Evolutionary conservation across 2,888 invertebrate species (phyloP).

Genomic region (Oligia strigilis): DNA sequence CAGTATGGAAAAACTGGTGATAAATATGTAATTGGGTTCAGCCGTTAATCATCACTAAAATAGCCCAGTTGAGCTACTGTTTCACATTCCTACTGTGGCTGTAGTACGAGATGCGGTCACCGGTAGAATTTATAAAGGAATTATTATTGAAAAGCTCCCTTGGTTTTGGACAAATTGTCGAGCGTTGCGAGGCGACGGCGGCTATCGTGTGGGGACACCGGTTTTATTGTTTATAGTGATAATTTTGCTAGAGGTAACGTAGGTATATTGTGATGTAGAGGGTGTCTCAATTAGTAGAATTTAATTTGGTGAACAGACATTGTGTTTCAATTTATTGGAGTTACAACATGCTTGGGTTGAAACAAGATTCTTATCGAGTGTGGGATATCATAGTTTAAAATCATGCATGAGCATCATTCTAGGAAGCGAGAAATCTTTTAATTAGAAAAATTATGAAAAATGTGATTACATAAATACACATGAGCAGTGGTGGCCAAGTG

Average conservation of each 20-base stretch:
- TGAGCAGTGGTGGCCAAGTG: too few species aligned
- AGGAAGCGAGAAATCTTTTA: background rate
- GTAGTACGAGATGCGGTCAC: slow-evolving; percentile 73
- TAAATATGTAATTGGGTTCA: too few species aligned
- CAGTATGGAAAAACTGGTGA: too few species aligned
- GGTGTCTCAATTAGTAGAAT: slow-evolving; percentile 12
- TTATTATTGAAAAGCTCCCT: slow-evolving; percentile 85
- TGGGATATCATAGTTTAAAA: background rate
- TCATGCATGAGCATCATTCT: background rate
- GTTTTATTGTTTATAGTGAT: slow-evolving; percentile 63
- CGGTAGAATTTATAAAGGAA: slow-evolving; percentile 83
- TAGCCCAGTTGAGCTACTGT: slow-evolving; percentile 18
- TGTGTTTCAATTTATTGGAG: background rate
- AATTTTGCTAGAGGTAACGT: slow-evolving; percentile 29
- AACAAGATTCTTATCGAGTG: background rate
- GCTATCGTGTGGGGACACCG: slow-evolving; percentile 38
- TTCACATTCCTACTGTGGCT: slow-evolving; percentile 30
- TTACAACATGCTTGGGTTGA: background rate
- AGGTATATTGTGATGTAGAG: background rate
- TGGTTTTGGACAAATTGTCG: slow-evolving; percentile 79
- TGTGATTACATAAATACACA: background rate
- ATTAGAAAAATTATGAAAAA: background rate
- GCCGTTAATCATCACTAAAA: background rate
- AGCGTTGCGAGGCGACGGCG: slow-evolving; percentile 73
- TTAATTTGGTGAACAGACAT: slow-evolving; percentile 9